Percentiles rank a stretch among this genome's conserved stretches.
phyloP scores from a whole-genome alignment of 92 coral and sea anemone species.

The Desmophyllum pertusum region DNA sequence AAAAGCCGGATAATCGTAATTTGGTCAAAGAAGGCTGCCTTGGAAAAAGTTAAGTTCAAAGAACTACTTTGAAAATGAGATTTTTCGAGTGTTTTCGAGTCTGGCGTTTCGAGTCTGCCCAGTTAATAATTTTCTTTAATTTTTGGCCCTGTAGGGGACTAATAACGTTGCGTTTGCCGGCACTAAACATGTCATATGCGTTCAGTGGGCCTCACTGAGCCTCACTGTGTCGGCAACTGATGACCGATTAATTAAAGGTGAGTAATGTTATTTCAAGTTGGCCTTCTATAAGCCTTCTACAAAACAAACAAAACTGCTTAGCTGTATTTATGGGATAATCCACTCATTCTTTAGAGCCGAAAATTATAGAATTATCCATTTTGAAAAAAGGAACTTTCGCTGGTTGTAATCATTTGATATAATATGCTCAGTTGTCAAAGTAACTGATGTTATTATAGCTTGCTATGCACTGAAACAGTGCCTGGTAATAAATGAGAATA shows the following conservation, averaged over 20 bases:
- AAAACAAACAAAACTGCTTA: neutral
- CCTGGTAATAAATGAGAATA: neutral
- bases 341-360: neutral
- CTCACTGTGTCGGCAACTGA: neutral
- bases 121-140: neutral
- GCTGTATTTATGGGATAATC: neutral
- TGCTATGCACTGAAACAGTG: neutral
- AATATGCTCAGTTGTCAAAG: neutral
- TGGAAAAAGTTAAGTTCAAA: neutral
- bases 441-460: neutral
- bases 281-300: neutral
- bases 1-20: neutral
- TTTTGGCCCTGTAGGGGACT: neutral
- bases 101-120: neutral
- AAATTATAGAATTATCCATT: neutral
- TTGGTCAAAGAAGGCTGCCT: neutral
- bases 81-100: too few species aligned
- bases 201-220: too few species aligned
- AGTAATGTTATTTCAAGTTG: too few species aligned
- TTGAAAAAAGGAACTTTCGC: neutral
- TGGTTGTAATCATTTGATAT: neutral
- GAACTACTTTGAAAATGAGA: neutral
- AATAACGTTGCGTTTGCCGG: neutral
- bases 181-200: neutral
- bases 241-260: neutral